Evolutionary conservation across 2,797 vertebrate species (phyloP), one percentile per base, ranked within the genome.

Genomic region (Crocodylus rhombifer): DNA sequence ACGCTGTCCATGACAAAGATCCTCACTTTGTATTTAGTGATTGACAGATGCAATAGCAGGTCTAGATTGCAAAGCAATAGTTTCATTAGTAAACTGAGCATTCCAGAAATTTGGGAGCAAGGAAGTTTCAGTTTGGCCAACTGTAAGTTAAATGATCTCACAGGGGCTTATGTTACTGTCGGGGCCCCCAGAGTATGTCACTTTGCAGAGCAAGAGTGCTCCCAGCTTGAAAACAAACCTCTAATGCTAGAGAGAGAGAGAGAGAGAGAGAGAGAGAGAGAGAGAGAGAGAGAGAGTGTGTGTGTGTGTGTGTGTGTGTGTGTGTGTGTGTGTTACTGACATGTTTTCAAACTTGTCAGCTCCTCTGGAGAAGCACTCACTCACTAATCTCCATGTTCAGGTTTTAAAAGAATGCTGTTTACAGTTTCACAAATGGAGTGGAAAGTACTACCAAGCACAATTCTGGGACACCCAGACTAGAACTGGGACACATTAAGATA

Each of bases 281-380:
- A n/a, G n/a, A n/a, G n/a, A n/a, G n/a, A n/a, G n/a, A n/a, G n/a
- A n/a, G n/a, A n/a, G n/a, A n/a, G n/a, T n/a, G n/a, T n/a, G n/a
- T n/a, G n/a, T n/a, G n/a, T n/a, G 86, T 5, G 21, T 65, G 84
- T 61, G 17, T n/a, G 57, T 82, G 30, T 33, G 55, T 61, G 5
- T 15, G 13, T 61, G 26, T 30, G 30, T 30, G 30, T 30, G 30
- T 30, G 30, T 30, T 30, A 30, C 91, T 95, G 96, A 97, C 95
- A 95, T 95, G 87, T 96, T 96, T 96, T 91, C 96, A 96, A 95
- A 95, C 84, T 94, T 96, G 93, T 96, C 96, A 94, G 88, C 74
- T 96, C 84, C 94, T 96, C 91, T 94, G 91, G 88, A 94, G 80
- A 76, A 89, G 87, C 64, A 87, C 73, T 96, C 92, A 73, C 83